These are phyloP conservation scores for Myiotriccus ornatus DNA, from an alignment of 2,797 vertebrate species.

Conservation along the genomic window DNA sequence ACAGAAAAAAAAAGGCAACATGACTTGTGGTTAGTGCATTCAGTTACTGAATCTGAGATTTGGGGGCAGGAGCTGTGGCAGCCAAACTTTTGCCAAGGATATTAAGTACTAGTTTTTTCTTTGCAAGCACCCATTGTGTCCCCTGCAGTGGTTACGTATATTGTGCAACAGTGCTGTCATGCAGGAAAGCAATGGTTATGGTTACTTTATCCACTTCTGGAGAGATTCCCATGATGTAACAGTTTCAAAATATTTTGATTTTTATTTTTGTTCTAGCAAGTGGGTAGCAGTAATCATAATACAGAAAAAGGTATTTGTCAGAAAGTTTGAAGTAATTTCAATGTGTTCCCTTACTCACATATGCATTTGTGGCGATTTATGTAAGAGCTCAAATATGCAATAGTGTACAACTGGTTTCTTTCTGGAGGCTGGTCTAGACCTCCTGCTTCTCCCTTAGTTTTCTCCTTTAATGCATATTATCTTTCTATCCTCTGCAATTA, in stretches of 20 bases:
- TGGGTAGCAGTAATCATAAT: background rate
- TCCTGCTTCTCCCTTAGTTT: background rate
- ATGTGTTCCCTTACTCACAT: background rate
- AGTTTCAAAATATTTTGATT: background rate
- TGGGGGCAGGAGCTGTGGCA: background rate
- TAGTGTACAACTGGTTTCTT: background rate
- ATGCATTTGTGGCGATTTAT: background rate
- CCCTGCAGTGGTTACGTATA: background rate
- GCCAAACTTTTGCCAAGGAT: background rate
- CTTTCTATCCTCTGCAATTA: constrained; percentile 31
- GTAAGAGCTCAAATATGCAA: background rate
- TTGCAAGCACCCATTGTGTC: background rate
- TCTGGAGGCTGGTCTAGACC: background rate
- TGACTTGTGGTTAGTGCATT: background rate
- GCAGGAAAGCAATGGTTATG: background rate
- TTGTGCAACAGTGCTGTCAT: background rate
- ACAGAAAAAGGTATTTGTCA: background rate
- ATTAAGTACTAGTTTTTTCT: background rate
- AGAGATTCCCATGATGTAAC: background rate
- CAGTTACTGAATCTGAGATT: background rate
- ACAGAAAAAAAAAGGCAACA: background rate
- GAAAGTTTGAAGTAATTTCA: background rate
- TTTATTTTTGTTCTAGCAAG: background rate
- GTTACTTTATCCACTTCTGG: background rate
- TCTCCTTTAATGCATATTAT: constrained; percentile 9